Evolutionary conservation across 2,113 vertebrate species (phyloP).

Genomic region (Gorsachius goisagi): DNA sequence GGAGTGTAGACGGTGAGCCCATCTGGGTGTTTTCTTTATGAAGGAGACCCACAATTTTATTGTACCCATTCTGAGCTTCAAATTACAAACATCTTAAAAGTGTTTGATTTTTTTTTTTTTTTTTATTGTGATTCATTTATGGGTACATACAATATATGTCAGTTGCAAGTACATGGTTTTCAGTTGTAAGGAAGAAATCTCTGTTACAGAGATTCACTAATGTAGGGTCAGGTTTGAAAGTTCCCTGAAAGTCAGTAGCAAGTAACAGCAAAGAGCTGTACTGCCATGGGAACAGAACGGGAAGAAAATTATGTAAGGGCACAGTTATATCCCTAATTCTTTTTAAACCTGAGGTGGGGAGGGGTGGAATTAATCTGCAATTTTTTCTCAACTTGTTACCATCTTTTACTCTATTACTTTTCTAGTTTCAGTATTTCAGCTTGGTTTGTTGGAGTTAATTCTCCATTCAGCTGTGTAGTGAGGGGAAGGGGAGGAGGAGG

Average conservation of each 20-base stretch:
- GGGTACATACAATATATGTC: background rate
- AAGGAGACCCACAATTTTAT: background rate
- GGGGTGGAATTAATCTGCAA: background rate
- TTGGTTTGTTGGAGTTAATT: background rate
- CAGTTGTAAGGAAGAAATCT: background rate
- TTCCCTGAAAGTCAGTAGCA: background rate
- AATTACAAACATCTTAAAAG: background rate
- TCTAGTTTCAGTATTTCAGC: background rate
- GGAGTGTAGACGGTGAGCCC: background rate
- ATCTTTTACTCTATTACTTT: background rate
- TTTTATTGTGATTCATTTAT: background rate
- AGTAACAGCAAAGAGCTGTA: background rate
- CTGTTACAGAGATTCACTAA: background rate
- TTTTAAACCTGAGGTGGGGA: background rate
- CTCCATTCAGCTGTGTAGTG: background rate
- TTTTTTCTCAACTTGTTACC: background rate
- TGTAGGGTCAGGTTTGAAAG: background rate
- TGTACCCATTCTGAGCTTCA: background rate
- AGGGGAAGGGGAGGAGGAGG: background rate
- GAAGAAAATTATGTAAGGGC: background rate
- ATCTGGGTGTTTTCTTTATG: background rate
- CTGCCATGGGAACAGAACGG: background rate
- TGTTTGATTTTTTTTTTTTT: constrained; percentile 9
- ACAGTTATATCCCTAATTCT: background rate
- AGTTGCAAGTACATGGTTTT: background rate